Conservation (phyloP, 2,797 vertebrate species). For the Distichodus sexfasciatus region DNA sequence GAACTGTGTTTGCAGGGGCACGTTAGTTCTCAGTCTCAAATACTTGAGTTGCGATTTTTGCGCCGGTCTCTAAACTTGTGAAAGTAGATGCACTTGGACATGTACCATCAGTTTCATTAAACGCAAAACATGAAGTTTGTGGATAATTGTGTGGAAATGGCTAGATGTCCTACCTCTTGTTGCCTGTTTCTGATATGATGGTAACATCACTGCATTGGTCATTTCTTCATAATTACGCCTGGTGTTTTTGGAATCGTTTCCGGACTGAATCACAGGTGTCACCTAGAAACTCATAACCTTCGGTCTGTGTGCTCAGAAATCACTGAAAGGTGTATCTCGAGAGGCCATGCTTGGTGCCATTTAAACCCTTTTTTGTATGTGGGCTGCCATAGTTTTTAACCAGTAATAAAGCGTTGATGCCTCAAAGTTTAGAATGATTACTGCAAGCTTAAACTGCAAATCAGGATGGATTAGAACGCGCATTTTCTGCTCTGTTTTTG, state of each 20-base stretch:
- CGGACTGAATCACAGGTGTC: conserved; percentile 8
- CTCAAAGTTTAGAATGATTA: conserved; percentile 19
- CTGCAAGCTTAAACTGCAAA: conserved; percentile 7
- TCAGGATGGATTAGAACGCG: conserved; percentile 25
- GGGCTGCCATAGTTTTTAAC: conserved; percentile 20
- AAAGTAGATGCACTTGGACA: conserved; percentile 75
- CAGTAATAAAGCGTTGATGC: conserved; percentile 20
- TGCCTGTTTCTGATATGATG: conserved; percentile 80
- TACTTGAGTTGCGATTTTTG: conserved; percentile 79
- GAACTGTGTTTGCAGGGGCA: conserved; percentile 77
- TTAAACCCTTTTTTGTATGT: conserved; percentile 8
- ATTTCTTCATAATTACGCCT: conserved; percentile 79
- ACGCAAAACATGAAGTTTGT: conserved; percentile 55
- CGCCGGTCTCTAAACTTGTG: conserved; percentile 76
- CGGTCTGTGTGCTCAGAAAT: neutral
- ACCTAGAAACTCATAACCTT: neutral
- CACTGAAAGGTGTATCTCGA: conserved; percentile 5
- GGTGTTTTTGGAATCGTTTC: conserved; percentile 32
- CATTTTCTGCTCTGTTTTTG: conserved; percentile 10
- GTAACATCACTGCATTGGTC: conserved; percentile 79
- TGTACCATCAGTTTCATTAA: conserved; percentile 48
- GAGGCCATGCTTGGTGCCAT: conserved; percentile 25
- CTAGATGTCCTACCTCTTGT: conserved; percentile 82
- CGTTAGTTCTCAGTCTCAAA: conserved; percentile 66
- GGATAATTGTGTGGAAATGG: conserved; percentile 79